A percentile compares a stretch with the other conserved stretches of the same genome.
Evolutionary conservation across 2,797 vertebrate genomes (phyloP).

Genomic region (Smutsia gigantea): DNA sequence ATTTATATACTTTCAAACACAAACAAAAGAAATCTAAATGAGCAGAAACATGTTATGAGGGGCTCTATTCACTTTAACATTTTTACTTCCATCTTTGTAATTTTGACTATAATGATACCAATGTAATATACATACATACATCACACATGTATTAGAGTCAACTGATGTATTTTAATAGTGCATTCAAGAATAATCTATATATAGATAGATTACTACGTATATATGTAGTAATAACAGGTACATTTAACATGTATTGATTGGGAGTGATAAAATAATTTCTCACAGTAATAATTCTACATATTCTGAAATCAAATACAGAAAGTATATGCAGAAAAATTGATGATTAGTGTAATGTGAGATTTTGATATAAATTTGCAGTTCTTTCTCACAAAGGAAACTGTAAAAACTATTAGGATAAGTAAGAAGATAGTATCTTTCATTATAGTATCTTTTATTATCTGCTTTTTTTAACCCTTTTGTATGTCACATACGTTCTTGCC

Average conservation of each 20-base stretch:
- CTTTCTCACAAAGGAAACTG: background rate
- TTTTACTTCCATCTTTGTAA: background rate
- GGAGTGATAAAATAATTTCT: background rate
- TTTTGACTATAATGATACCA: background rate
- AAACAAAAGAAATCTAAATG: background rate
- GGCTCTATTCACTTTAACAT: background rate
- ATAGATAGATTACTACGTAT: background rate
- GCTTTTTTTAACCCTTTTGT: background rate
- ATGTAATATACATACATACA: background rate
- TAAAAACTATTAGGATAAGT: background rate
- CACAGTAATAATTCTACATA: background rate
- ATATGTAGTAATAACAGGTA: background rate
- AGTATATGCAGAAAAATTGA: background rate
- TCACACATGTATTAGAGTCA: background rate
- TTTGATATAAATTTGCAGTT: background rate
- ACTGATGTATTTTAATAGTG: background rate
- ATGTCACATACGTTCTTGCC: background rate
- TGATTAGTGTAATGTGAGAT: background rate
- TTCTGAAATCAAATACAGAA: background rate
- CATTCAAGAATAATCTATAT: background rate
- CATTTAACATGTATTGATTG: background rate
- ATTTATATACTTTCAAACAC: conserved; percentile 7
- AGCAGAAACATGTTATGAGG: background rate
- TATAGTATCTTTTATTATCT: background rate
- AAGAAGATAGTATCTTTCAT: background rate